Evolutionary conservation across 2,888 invertebrate species (phyloP), one percentile per base, ranked within the genome.

Genomic region (Platycheirus albimanus): DNA sequence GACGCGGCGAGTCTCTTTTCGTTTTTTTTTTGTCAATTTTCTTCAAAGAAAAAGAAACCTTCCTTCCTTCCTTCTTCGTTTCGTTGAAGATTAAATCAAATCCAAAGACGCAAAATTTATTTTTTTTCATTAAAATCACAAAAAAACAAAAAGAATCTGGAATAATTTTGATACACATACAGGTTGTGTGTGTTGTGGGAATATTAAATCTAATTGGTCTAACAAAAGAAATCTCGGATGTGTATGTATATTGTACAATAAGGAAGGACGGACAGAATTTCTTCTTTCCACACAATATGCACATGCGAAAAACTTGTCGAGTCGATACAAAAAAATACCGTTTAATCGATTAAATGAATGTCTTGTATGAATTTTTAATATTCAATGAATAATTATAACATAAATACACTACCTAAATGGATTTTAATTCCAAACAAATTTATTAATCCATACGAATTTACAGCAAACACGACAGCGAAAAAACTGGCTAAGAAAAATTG

Each of bases 381-480:
- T 43, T 83, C 56, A 69, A 67, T 77, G 30, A 67, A 38, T 56
- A 24, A 64, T 45, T 41, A 70, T 41, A 43, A 63, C 17, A 33
- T n/a, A 64, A 69, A 78, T 69, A 51, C 58, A 61, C 72, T 78
- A 78, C 56, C 20, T 56, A 52, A 52, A 15, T 63, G 20, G 56
- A 45, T 58, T 74, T 67, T 64, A 56, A 56, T 72, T 24, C 69
- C 83, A 64, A 78, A 20, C 28, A 64, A 69, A 30, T 69, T 63
- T 36, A 74, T 52, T 78, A 72, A 66, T 78, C 74, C 41, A 69
- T 49, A 64, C 64, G 54, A 74, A 58, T 83, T 83, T 69, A 77
- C 66, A 78, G 83, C 72, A 78, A 83, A 83, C 83, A 83, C 77
- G 83, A 78, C 83, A 83, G 78, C 78, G 72, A 83, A 49, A 61